phyloP scores from a whole-genome alignment of 2,113 vertebrate species.

The Echinops telfairi region DNA sequence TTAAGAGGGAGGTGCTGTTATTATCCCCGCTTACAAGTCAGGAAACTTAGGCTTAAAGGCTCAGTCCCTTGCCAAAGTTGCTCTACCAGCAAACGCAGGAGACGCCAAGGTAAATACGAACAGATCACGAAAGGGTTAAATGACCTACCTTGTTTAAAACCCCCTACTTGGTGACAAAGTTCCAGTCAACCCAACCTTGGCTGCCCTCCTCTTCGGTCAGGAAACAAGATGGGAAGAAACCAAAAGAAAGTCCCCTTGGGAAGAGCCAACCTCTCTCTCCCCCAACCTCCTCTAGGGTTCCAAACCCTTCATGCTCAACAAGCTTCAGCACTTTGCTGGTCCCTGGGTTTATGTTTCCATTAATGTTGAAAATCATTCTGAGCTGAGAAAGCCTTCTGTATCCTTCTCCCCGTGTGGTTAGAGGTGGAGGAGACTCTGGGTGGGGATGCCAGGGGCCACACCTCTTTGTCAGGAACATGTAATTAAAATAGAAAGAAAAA shows the following conservation, averaged over 20 bases:
- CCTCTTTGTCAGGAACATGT: slow-evolving; percentile 83
- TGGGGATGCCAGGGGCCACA: slow-evolving; percentile 79
- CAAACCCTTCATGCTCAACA: slow-evolving; percentile 55
- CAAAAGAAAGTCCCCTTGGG: background rate
- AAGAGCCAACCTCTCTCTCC: slow-evolving; percentile 34
- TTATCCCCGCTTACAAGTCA: slow-evolving; percentile 47
- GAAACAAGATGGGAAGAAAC: background rate
- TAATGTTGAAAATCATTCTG: slow-evolving; percentile 56
- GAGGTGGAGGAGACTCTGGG: slow-evolving; percentile 67
- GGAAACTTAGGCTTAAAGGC: slow-evolving; percentile 67
- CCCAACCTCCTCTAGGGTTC: slow-evolving; percentile 43
- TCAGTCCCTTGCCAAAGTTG: slow-evolving; percentile 7
- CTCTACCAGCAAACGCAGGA: background rate
- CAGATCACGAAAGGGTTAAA: slow-evolving; percentile 9
- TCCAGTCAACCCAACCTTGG: background rate
- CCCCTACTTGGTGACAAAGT: background rate
- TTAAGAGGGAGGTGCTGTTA: background rate
- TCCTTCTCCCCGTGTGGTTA: slow-evolving; percentile 78
- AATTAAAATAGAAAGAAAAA: slow-evolving; percentile 78
- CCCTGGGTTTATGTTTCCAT: slow-evolving; percentile 76
- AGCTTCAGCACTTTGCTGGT: slow-evolving; percentile 64
- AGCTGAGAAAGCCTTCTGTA: slow-evolving; percentile 65
- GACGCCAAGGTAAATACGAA: slow-evolving; percentile 48
- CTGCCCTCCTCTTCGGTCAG: background rate
- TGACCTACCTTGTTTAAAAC: background rate